phyloP scores from a whole-genome alignment of 1,140 invertebrate species.

The Zaprionus africanus region DNA sequence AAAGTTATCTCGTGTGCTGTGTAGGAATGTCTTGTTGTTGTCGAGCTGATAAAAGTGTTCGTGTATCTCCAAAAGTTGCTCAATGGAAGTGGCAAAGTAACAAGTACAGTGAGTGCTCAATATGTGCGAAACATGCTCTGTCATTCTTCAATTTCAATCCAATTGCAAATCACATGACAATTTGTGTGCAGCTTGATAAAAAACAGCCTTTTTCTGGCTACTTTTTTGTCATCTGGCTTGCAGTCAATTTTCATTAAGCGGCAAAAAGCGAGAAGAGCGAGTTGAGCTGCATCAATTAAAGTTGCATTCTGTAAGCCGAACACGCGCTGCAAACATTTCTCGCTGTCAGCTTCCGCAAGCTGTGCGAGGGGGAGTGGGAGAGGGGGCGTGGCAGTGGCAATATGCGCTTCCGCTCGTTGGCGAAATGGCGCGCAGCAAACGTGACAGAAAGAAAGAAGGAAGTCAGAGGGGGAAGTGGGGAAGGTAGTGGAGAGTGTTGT shows the following conservation, averaged over 20 bases:
- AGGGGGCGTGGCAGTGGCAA: background rate
- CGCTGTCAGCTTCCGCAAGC: slow-evolving; percentile 41
- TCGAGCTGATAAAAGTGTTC: background rate
- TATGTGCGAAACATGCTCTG: background rate
- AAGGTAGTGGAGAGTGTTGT: background rate
- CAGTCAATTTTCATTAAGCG: slow-evolving; percentile 1
- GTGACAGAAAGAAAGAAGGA: slow-evolving; percentile 15
- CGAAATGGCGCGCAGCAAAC: slow-evolving; percentile 51
- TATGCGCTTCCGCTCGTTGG: slow-evolving; percentile 41
- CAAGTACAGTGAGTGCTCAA: background rate
- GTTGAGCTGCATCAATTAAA: slow-evolving; percentile 30
- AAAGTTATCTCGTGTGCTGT: background rate
- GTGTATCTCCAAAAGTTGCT: slow-evolving; percentile 4
- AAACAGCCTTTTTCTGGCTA: background rate
- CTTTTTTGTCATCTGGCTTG: background rate
- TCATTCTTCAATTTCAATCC: background rate
- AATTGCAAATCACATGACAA: background rate
- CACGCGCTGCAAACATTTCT: slow-evolving; percentile 43
- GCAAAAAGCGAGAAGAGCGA: background rate
- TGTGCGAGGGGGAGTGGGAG: background rate
- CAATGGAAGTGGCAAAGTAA: background rate
- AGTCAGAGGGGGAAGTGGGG: background rate
- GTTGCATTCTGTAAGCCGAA: slow-evolving; percentile 19
- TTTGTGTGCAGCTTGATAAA: background rate
- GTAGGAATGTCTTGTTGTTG: background rate